Conservation (phyloP, 2,888 invertebrate species). For the Paralinhomoeus sp. region DNA sequence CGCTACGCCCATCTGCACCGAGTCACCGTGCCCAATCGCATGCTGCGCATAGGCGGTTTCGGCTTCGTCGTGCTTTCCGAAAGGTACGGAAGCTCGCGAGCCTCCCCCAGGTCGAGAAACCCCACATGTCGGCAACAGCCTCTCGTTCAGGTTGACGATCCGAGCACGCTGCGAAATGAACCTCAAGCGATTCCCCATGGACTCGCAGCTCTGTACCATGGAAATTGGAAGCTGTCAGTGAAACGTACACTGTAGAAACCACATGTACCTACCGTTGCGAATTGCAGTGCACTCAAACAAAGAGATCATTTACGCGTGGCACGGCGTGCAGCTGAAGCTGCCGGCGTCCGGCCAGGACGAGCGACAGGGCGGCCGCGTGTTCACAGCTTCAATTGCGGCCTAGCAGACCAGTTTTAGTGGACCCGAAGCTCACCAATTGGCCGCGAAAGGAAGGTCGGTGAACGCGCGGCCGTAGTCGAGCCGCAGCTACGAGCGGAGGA, state of each 20-base stretch:
- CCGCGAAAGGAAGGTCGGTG: no score
- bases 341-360: no score
- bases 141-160: slow-evolving; percentile 43
- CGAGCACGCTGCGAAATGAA: slow-evolving; percentile 61
- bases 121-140: neutral
- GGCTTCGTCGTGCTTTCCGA: slow-evolving; percentile 28
- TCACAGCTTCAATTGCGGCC: no score
- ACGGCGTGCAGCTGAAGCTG: slow-evolving; percentile 1
- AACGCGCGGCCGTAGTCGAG: no score
- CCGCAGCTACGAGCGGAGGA: no score
- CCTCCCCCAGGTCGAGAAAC: no score
- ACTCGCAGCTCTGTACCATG: slow-evolving; percentile 30
- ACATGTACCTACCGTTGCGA: no score
- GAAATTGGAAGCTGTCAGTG: slow-evolving; percentile 37
- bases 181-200: slow-evolving; percentile 58
- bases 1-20: slow-evolving; percentile 80
- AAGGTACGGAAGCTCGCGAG: no score
- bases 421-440: no score
- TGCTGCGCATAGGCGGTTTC: slow-evolving; percentile 27
- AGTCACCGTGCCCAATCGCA: slow-evolving; percentile 74
- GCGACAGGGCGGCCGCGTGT: no score
- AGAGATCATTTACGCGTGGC: slow-evolving; percentile 62
- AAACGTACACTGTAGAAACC: no score
- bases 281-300: slow-evolving; percentile 58
- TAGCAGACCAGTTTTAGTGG: no score